Base-by-base conservation (phyloP, 2,888 invertebrate genomes). In the Pollenia griseotomentosa region DNA sequence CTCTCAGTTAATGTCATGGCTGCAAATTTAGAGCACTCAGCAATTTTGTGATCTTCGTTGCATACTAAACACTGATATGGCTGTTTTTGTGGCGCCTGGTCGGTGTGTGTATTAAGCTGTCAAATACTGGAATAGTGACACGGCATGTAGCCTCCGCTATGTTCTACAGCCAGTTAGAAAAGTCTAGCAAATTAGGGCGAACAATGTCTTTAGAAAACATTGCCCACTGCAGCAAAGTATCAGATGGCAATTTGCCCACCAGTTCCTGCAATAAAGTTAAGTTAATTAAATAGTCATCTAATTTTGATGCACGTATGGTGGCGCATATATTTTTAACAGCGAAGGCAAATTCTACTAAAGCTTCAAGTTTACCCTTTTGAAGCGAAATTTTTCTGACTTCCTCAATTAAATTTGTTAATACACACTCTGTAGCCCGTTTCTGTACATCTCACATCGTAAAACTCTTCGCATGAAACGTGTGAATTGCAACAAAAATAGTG, bases 201-300 rank as follows among this genome's bases (percentile, higher is more conserved):
- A 10, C n/a, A 51, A 71, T 23, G 40, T 51, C 44, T 8, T 51
- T 71, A 42, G 79, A 70, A 51, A 11, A 23, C 42, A 66, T 46
- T 19, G 61, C 79, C 79, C 79, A 84, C 16, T 79, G 53, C 12
- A 84, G 42, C 42, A 77, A 63, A 2, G 71, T 55, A n/a, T 68
- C 80, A 1, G 44, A 10, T 19, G 77, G 68, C n/a, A 79, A 59
- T 57, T 79, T 84, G 2, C 59, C 65, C 9, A 66, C 48, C 8
- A 74, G 61, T 23, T 85, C 74, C 40, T 68, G 59, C 16, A 78
- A 59, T 42, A 66, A 57, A 42, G 53, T 75, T 1, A 63, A 70
- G 23, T 77, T 48, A 61, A 19, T 68, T 14, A 83, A 61, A 53
- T 83, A 77, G 1, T 46, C 59, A 12, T 55, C 55, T 33, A 71